Base-by-base conservation (phyloP, 2,113 vertebrate genomes). In the Rutilus rutilus region DNA sequence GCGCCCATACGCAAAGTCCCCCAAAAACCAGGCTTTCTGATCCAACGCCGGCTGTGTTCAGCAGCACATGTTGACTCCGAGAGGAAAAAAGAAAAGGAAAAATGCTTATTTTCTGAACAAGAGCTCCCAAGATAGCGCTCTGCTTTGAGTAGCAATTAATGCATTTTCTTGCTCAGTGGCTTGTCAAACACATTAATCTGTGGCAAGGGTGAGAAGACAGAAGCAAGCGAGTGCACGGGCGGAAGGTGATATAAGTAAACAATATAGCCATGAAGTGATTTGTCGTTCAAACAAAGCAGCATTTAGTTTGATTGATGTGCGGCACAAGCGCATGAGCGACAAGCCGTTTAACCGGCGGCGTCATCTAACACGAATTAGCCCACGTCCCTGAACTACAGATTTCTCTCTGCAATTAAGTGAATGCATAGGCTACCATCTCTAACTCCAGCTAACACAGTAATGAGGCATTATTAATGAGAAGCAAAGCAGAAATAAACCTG, bases 141-240 rank as follows among this genome's bases (percentile, higher is more conserved):
- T 91, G 92, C 90, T 93, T 91, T 93, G 92, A 95, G 93, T 91
- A 93, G 92, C 93, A 93, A 93, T 94, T 94, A 95, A 94, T 93
- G 93, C 92, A 91, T 92, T 94, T 94, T 94, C 92, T 92, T 93
- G 92, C 93, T 94, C 92, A 93, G 84, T 93, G 94, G 91, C 91
- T 94, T 93, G 92, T 94, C 92, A 95, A 93, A 93, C 87, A 88
- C 92, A 92, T 93, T 94, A 92, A 94, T 94, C 91, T 91, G 87
- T 89, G 86, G 87, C 86, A 89, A 85, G 90, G 88, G 87, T 81
- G 67, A 73, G 90, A 82, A 82, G 83, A 86, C 86, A 73, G 88
- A 87, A 86, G 83, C 76, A 86, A 21, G 82, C 25, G 87, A 30
- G 25, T 65, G 52, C 21, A 67, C 42, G 4, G 12, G 14, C 36